Evolutionary conservation across 2,888 invertebrate species (phyloP), one percentile per base, ranked within the genome.

Genomic region (Enchytraeus crypticus): DNA sequence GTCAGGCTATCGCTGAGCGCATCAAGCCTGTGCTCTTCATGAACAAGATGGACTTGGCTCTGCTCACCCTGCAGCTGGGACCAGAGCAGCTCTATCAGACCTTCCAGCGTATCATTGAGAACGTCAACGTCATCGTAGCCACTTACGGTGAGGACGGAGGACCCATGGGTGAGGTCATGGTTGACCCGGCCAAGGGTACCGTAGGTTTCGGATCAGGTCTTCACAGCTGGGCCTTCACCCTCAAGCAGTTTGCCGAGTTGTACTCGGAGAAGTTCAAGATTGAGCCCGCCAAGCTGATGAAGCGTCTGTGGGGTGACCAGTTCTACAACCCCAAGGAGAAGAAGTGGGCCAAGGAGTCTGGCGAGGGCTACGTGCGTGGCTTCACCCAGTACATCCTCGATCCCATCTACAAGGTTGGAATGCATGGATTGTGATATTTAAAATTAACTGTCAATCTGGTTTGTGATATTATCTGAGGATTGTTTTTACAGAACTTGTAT

Each of bases 41-140:
- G 97, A 99, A 99, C 89, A 99, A 99, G 84, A 97, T 99, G 97
- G 99, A 99, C 84, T 89, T 98, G 72, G 98, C 98, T 71, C 85
- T 99, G 64, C 84, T 98, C 45, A 98, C 98, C 82, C 83, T 99
- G 77, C 97, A 99, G 79, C 82, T 97, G 73, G 96, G 92, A 65
- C 86, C 89, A 68, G 98, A 99, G 82, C 93, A 95, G 79, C 84
- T 99, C 60, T 98, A 92, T 83, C 98, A 98, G 83, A 95, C 92
- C 74, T 98, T 98, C 88, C 95, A 95, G 82, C 90, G 97, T 84
- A 97, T 97, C 78, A 95, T 98, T 73, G 98, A 99, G 82, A 97
- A 95, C 78, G 93, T 98, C 59, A 99, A 99, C 84, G 98, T 98
- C 69, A 99, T 99, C 81, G 97, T 99, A 77, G 95, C 97, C 71